Percentiles rank a stretch among this genome's conserved stretches.
phyloP scores from a whole-genome alignment of 2,113 vertebrate species.

The Podilymbus podiceps region DNA sequence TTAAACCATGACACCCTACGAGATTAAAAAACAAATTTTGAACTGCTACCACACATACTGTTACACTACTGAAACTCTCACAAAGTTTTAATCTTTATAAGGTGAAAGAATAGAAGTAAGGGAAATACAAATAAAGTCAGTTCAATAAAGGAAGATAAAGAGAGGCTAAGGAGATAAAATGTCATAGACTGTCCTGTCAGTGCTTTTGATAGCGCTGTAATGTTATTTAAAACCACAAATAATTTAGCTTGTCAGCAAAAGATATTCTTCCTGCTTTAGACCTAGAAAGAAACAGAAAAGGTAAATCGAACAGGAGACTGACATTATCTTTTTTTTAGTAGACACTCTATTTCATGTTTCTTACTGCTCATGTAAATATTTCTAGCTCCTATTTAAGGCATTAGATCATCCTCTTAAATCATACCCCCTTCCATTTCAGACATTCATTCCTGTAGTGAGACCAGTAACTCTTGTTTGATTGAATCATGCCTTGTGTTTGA shows the following conservation, averaged over 20 bases:
- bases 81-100: neutral
- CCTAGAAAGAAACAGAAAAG: neutral
- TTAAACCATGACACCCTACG: no score
- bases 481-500: neutral
- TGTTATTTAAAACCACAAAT: neutral
- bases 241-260: neutral
- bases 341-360: neutral
- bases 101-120: neutral
- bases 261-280: neutral
- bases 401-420: neutral
- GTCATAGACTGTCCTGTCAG: neutral
- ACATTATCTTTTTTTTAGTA: neutral
- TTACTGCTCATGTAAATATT: neutral
- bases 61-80: neutral
- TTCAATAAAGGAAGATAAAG: neutral
- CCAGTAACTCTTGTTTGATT: neutral
- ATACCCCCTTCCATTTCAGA: neutral
- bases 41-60: neutral
- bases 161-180: neutral
- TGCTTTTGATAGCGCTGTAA: neutral
- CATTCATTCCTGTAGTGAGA: neutral
- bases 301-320: neutral
- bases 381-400: neutral
- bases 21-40: neutral
- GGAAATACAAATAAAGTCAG: neutral